Evolutionary conservation across 2,888 invertebrate species (phyloP).

Genomic region (Bembecia ichneumoniformis): DNA sequence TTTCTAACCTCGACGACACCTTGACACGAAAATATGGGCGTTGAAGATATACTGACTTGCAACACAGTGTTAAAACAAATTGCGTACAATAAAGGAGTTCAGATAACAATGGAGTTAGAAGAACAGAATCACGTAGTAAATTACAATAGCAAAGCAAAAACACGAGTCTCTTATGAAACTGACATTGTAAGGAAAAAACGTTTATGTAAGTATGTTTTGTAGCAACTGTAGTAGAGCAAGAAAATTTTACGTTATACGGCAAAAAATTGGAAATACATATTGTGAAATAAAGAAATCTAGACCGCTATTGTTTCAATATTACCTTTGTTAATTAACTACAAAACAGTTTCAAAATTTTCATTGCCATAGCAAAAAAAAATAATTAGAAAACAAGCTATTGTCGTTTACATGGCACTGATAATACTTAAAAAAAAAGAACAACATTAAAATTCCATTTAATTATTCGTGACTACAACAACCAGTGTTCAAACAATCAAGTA

Average conservation of each 20-base stretch:
- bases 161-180: conserved; percentile 7
- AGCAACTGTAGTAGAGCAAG: neutral
- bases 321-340: too few species aligned
- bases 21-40: neutral
- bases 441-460: too few species aligned
- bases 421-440: too few species aligned
- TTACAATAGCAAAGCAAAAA: conserved; percentile 16
- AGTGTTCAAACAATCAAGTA: neutral
- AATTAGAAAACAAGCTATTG: too few species aligned
- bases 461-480: neutral
- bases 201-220: neutral
- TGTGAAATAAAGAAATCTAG: too few species aligned
- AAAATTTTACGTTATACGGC: neutral
- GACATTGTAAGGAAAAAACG: neutral
- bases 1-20: neutral
- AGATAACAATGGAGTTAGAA: conserved; percentile 30
- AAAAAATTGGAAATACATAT: too few species aligned
- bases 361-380: too few species aligned
- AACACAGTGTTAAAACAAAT: conserved; percentile 14
- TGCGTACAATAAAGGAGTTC: conserved; percentile 27
- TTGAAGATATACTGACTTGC: neutral
- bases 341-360: too few species aligned
- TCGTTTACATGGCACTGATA: too few species aligned
- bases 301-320: too few species aligned
- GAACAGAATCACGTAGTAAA: neutral